These are phyloP conservation scores for Eristalis pertinax DNA, from an alignment of 2,888 invertebrate genomes.

Conservation along the genomic window DNA sequence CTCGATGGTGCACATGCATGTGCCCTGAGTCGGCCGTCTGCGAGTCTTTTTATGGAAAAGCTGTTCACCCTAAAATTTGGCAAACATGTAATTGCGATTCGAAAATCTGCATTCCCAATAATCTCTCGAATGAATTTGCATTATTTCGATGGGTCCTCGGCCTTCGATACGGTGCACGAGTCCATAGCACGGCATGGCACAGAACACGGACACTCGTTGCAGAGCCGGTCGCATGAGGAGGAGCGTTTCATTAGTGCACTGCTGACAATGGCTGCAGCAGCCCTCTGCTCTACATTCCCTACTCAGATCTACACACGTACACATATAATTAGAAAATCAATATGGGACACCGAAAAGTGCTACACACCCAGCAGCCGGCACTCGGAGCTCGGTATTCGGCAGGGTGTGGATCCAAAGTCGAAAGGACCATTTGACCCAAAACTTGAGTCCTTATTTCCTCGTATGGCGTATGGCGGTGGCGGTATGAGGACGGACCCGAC, in stretches of 20 bases:
- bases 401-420: not conserved
- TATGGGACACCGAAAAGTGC: slow-evolving; percentile 14
- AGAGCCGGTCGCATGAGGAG: slow-evolving; percentile 3
- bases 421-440: slow-evolving; percentile 28
- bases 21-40: not conserved
- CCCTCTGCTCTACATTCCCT: slow-evolving; percentile 10
- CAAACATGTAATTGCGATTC: slow-evolving; percentile 51
- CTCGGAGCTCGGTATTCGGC: not conserved
- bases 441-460: slow-evolving; percentile 27
- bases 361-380: not conserved
- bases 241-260: not conserved
- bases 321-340: slow-evolving; percentile 34
- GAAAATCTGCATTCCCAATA: slow-evolving; percentile 48
- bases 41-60: not conserved
- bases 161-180: not conserved
- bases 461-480: not conserved
- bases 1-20: not conserved
- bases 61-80: slow-evolving; percentile 25
- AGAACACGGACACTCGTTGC: not conserved
- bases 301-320: not conserved
- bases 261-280: slow-evolving; percentile 11
- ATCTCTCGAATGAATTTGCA: slow-evolving; percentile 42
- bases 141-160: slow-evolving; percentile 19
- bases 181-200: not conserved
- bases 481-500: not conserved